Evolutionary conservation across 2,888 invertebrate genomes (phyloP), one percentile per base, ranked within the genome.

Genomic region (Acrobasis suavella): DNA sequence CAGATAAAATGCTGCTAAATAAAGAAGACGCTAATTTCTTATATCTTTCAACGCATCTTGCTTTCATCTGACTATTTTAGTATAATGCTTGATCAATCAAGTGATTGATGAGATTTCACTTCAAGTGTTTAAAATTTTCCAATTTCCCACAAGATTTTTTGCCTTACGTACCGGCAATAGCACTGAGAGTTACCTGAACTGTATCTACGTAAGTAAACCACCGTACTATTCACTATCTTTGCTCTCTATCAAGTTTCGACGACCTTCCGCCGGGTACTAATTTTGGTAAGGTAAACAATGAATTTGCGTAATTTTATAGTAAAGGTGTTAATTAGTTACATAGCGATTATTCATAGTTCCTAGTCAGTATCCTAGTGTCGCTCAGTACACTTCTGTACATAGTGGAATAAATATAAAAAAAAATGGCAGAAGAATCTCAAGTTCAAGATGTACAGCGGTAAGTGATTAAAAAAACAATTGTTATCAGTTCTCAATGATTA

Each of bases 191-290:
- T 39, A 59, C 37, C 38, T 59, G 38, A 59, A 37, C 50, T 12
- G 50, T 75, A 71, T 72, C 71, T 74, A 66, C 15, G 59, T 76
- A 72, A 72, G 72, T 75, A 67, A n/a, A 59, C 22, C 58, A 61
- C 61, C 50, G 52, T 58, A 58, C 38, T 50, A 37, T 10, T 56
- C 49, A 56, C 2, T 50, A 22, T 7, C 42, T 37, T 46, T 3
- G 37, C 50, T 42, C 59, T 65, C 37, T 64, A 16, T 42, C 14
- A 6, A 63, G 66, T 66, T 67, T 68, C 42, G 62, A 42, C 52
- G 64, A 68, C 49, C 58, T 59, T 58, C 62, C 51, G 67, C 71
- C 76, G 74, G 74, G 65, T 54, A 65, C 63, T 60, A 64, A 64
- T 66, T 66, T 69, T 64, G 65, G 9, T 61, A 62, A 69, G 56